Conservation (phyloP, 2,113 vertebrate species). For the Chaenocephalus aceratus region DNA sequence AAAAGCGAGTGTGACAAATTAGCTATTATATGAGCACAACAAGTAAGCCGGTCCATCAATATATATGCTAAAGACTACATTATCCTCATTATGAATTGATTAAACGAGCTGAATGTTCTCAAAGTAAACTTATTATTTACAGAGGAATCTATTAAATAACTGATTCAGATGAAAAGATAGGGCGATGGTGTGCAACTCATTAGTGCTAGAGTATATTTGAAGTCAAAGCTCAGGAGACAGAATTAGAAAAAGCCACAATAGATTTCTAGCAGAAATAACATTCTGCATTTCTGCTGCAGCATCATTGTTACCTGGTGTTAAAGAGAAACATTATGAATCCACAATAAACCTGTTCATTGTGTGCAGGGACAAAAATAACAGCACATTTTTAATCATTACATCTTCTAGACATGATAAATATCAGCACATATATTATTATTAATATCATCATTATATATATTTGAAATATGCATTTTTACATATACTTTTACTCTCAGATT, state of each 20-base stretch:
- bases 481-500: slow-evolving; percentile 79
- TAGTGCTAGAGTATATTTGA: slow-evolving; percentile 33
- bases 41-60: slow-evolving; percentile 6
- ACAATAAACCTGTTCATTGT: slow-evolving; percentile 77
- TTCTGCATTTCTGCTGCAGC: slow-evolving; percentile 69
- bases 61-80: neutral
- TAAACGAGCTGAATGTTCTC: neutral
- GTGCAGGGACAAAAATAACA: slow-evolving; percentile 84
- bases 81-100: slow-evolving; percentile 15
- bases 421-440: slow-evolving; percentile 84
- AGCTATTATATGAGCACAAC: neutral
- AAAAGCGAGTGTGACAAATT: neutral
- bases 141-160: slow-evolving; percentile 8
- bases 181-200: slow-evolving; percentile 35
- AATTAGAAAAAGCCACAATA: slow-evolving; percentile 41
- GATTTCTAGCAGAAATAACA: slow-evolving; percentile 52
- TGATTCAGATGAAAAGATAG: slow-evolving; percentile 24
- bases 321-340: slow-evolving; percentile 71
- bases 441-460: slow-evolving; percentile 78
- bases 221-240: slow-evolving; percentile 46
- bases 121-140: slow-evolving; percentile 12
- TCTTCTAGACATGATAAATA: slow-evolving; percentile 84
- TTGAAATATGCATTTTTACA: slow-evolving; percentile 83
- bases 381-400: slow-evolving; percentile 75
- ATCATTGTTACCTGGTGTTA: slow-evolving; percentile 70